Evolutionary conservation across 2,113 vertebrate genomes (phyloP).

Genomic region (Bufo bufo): DNA sequence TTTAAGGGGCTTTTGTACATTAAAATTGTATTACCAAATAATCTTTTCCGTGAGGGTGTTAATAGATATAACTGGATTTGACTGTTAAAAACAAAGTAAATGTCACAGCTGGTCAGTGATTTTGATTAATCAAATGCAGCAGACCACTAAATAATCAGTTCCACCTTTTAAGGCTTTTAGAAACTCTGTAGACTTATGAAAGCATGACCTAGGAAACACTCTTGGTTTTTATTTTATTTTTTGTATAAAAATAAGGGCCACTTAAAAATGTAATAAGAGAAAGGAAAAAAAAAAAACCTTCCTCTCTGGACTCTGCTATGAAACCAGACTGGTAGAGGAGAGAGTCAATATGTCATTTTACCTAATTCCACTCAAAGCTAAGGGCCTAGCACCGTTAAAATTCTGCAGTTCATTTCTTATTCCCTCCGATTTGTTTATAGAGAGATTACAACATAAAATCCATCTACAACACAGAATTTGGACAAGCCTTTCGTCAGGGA

Average conservation of each 20-base stretch:
- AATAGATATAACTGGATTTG: too few relatives aligned
- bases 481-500: background rate
- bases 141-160: background rate
- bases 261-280: background rate
- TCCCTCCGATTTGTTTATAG: background rate
- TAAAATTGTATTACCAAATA: too few relatives aligned
- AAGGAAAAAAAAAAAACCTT: background rate
- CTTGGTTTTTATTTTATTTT: background rate
- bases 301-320: background rate
- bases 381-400: background rate
- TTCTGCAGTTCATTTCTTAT: background rate
- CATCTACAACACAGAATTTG: background rate
- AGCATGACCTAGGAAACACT: background rate
- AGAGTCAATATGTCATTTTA: background rate
- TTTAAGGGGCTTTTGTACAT: too few relatives aligned
- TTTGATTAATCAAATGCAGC: background rate
- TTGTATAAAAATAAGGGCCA: constrained; percentile 2
- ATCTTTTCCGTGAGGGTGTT: too few relatives aligned
- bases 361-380: background rate
- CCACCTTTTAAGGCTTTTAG: too few relatives aligned
- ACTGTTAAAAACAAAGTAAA: background rate
- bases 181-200: too few relatives aligned
- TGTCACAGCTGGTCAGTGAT: background rate
- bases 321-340: background rate
- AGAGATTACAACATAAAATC: background rate